A percentile compares a stretch with the other conserved stretches of the same genome.
phyloP scores from a whole-genome alignment of 2,888 invertebrate genomes.

The Branchinecta sandiegonensis region DNA sequence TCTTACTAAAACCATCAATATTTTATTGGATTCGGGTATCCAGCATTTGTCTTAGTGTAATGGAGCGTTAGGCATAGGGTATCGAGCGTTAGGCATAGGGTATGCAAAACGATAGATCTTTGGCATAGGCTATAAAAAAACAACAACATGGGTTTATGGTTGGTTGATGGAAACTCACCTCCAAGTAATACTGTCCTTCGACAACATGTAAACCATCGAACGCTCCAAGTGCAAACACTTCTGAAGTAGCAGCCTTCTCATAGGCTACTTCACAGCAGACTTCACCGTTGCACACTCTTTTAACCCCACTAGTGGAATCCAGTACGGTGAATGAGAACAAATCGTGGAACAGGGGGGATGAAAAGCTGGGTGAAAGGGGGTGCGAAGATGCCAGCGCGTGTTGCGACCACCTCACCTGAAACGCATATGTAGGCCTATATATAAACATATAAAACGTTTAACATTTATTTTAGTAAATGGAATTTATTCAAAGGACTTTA shows the following conservation, averaged over 20 bases:
- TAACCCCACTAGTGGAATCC: background rate
- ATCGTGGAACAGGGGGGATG: conserved; percentile 18
- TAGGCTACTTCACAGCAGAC: conserved; percentile 19
- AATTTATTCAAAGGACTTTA: conserved; percentile 1
- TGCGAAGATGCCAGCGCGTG: too few species aligned
- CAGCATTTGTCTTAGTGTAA: too few species aligned
- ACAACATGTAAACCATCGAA: conserved; percentile 17
- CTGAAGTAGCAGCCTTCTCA: background rate
- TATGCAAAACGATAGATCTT: too few species aligned
- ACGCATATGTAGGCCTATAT: too few species aligned
- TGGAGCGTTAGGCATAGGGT: too few species aligned
- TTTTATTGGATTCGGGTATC: too few species aligned
- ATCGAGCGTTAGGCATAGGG: too few species aligned
- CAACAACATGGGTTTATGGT: background rate
- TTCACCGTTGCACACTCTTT: conserved; percentile 12
- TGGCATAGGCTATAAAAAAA: too few species aligned
- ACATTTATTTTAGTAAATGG: too few species aligned
- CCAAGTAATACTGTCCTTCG: conserved; percentile 20
- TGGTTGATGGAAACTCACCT: background rate
- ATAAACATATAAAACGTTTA: too few species aligned
- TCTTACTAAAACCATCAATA: too few species aligned
- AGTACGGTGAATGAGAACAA: conserved; percentile 6
- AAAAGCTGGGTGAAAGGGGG: background rate
- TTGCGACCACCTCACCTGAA: too few species aligned
- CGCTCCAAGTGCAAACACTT: conserved; percentile 19